A percentile compares a stretch with the other conserved stretches of the same genome.
phyloP scores from a whole-genome alignment of 2,888 invertebrate species.

The Leptinotarsa haldemani region DNA sequence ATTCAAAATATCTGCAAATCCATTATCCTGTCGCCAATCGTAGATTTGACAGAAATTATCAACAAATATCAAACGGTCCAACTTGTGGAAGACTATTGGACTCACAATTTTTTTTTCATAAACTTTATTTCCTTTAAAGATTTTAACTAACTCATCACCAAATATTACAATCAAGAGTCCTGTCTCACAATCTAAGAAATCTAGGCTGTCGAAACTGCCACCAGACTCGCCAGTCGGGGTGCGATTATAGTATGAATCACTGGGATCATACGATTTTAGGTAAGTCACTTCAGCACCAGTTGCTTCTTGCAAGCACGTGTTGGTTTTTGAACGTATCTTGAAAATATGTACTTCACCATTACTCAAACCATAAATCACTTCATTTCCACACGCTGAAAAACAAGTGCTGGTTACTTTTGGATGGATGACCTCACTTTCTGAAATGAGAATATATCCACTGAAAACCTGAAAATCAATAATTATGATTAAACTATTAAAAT shows the following conservation, averaged over 20 bases:
- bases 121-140: conserved; percentile 33
- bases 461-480: conserved; percentile 39
- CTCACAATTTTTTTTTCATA: conserved; percentile 24
- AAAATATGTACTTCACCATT: conserved; percentile 56
- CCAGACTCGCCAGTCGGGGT: conserved; percentile 22
- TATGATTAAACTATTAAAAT: too few species aligned
- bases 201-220: conserved; percentile 41
- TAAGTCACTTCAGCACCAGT: conserved; percentile 44
- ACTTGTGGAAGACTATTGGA: conserved; percentile 37
- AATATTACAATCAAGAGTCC: conserved; percentile 33
- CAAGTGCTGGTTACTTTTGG: conserved; percentile 53
- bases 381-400: conserved; percentile 58
- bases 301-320: conserved; percentile 1
- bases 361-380: conserved; percentile 57
- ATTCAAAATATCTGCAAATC: conserved; percentile 10
- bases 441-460: conserved; percentile 53
- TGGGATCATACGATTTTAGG: conserved; percentile 49
- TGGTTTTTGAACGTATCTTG: conserved; percentile 52
- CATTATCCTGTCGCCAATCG: conserved; percentile 38
- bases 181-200: conserved; percentile 26
- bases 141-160: conserved; percentile 24
- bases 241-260: conserved; percentile 24
- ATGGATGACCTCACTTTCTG: conserved; percentile 50
- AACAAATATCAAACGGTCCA: conserved; percentile 34
- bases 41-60: conserved; percentile 33